phyloP scores from a whole-genome alignment of 1,140 invertebrate species.

The Drosophila lacertosa region DNA sequence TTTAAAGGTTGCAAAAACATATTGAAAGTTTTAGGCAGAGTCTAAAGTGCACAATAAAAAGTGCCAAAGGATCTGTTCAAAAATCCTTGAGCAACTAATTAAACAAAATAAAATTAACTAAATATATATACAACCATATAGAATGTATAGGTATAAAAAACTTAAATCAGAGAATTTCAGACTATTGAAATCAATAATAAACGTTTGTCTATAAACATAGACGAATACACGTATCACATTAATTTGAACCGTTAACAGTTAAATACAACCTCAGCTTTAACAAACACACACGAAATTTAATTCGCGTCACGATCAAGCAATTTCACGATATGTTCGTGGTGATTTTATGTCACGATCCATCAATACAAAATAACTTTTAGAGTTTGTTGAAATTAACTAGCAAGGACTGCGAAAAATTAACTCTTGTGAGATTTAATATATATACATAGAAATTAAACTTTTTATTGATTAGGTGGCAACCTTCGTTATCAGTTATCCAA shows the following conservation, averaged over 20 bases:
- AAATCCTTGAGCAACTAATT: too few species aligned
- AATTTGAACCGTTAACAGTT: too few species aligned
- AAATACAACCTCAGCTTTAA: background rate
- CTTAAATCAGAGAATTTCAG: too few species aligned
- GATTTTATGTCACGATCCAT: background rate
- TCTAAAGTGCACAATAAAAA: too few species aligned
- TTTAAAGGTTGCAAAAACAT: too few species aligned
- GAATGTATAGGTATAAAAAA: too few species aligned
- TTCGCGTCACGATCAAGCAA: slow-evolving; percentile 1
- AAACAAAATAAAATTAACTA: too few species aligned
- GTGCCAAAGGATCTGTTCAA: too few species aligned
- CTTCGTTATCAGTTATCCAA: background rate
- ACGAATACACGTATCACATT: too few species aligned
- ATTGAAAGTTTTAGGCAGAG: too few species aligned
- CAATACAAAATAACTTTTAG: background rate
- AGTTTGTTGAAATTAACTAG: background rate
- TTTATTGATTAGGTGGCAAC: background rate
- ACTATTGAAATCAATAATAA: background rate
- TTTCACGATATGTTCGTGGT: background rate
- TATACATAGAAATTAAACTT: background rate
- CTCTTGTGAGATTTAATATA: background rate
- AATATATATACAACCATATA: too few species aligned
- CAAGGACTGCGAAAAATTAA: too few species aligned
- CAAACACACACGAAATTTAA: background rate
- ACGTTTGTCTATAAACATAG: background rate